These are phyloP conservation scores for Eremobia ochroleuca DNA, from an alignment of 2,888 invertebrate genomes.

Conservation along the genomic window DNA sequence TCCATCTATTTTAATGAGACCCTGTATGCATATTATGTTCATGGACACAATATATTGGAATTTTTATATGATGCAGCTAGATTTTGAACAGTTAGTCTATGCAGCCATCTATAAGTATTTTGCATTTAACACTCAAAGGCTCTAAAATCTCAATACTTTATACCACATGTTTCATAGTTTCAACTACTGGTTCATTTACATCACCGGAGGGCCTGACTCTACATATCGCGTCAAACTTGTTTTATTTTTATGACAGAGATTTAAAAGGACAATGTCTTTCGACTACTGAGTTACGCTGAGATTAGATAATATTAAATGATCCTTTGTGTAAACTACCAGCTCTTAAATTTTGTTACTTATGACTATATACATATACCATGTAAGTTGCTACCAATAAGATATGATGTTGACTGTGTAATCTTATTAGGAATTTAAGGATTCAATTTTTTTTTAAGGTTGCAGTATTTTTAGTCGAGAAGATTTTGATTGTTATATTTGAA, in stretches of 20 bases:
- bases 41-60: background rate
- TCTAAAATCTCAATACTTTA: conserved; percentile 21
- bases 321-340: conserved; percentile 76
- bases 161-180: conserved; percentile 4
- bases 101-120: background rate
- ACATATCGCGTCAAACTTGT: conserved; percentile 68
- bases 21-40: background rate
- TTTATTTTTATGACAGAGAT: conserved; percentile 81
- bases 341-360: conserved; percentile 65
- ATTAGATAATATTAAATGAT: conserved; percentile 82
- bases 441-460: background rate
- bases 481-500: background rate
- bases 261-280: conserved; percentile 79
- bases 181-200: conserved; percentile 42
- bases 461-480: conserved; percentile 6
- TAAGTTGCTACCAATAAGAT: conserved; percentile 54
- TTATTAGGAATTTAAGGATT: conserved; percentile 37
- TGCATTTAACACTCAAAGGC: background rate
- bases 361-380: conserved; percentile 23
- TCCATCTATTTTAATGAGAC: too few species aligned
- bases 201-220: conserved; percentile 31
- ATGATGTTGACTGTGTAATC: conserved; percentile 51
- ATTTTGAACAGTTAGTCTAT: background rate
- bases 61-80: background rate
- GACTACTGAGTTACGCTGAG: conserved; percentile 82